phyloP scores from a whole-genome alignment of 2,888 invertebrate species.

The Drosophila lacicola region DNA sequence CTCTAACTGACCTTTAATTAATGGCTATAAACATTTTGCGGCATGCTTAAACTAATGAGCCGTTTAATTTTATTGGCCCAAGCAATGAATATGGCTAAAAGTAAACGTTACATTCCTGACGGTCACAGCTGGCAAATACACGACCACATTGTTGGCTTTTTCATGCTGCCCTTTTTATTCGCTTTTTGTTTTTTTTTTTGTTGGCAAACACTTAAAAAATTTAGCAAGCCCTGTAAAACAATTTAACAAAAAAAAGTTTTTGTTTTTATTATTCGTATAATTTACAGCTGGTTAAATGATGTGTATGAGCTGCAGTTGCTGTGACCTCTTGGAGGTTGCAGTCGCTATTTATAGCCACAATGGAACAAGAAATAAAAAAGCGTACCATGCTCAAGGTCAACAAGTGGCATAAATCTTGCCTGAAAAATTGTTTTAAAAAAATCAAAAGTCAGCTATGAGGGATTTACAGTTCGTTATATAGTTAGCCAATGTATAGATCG shows the following conservation, averaged over 20 bases:
- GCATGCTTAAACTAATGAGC: conserved; percentile 43
- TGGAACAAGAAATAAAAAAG: conserved; percentile 47
- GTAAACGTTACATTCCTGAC: conserved; percentile 28
- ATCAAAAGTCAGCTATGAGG: neutral
- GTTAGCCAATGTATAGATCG: conserved; percentile 1
- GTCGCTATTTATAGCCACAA: conserved; percentile 61
- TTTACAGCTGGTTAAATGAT: conserved; percentile 45
- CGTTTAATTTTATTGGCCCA: conserved; percentile 65
- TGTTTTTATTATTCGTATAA: conserved; percentile 58
- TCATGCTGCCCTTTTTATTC: conserved; percentile 20
- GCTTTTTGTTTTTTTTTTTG: conserved; percentile 12
- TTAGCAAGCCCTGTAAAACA: conserved; percentile 56
- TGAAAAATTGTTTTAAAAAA: conserved; percentile 38
- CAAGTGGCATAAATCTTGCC: conserved; percentile 66
- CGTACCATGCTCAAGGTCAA: conserved; percentile 65
- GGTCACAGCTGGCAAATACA: conserved; percentile 46
- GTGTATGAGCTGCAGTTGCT: conserved; percentile 44
- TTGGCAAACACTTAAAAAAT: conserved; percentile 44
- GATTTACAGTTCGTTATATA: conserved; percentile 1
- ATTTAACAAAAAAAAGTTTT: conserved; percentile 53
- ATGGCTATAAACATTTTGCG: conserved; percentile 32
- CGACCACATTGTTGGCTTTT: conserved; percentile 33
- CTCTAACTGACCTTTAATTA: conserved; percentile 46
- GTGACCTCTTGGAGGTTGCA: conserved; percentile 57
- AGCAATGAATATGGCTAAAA: conserved; percentile 56